Evolutionary conservation across 2,888 invertebrate genomes (phyloP), one percentile per base, ranked within the genome.

Genomic region (Netelia fuscicornis): DNA sequence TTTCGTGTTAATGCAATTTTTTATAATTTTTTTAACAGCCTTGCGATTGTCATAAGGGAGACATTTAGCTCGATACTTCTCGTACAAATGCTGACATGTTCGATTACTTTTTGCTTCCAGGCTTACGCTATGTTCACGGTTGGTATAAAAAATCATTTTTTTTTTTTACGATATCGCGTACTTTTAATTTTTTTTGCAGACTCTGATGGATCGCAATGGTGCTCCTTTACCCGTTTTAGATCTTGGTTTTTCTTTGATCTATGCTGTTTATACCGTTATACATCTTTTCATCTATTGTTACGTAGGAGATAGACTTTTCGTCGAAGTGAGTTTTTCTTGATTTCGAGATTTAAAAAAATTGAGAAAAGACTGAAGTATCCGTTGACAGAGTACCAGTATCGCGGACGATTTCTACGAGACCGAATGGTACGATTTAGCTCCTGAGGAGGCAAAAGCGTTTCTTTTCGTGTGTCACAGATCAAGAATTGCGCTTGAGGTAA

Each of bases 261-360:
- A 88, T 13, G 80, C 88, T 0, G 1, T 80, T 48, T 89, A 87
- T 13, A 87, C 89, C 6, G 80, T 89, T 70, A 56, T 87, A 17
- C 90, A 90, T 67, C 65, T 91, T 1, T 91, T 88, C 11, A 85
- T 87, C 37, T 88, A 90, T 79, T 90, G 91, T 37, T 91, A 89
- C 62, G 86, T 88, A 0, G 90, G 89, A 11, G 91, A 91, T 56
- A 81, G 48, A 58, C 88, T 90, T 56, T 58, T 79, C 5, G 65
- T 68, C 30, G 79, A 86, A 71, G 86, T 84, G n/a, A 67, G 75
- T 86, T 30, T n/a, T 17, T 8, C 11, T 56, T 10, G 2, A 37
- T n/a, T n/a, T 17, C 17, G 8, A 44, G 8, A 42, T 8, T 2
- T 0, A 30, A 8, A 2, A n/a, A 20, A 54, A 37, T 23, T 2